phyloP scores from a whole-genome alignment of 2,888 invertebrate genomes.

The Resseliella maxima region DNA sequence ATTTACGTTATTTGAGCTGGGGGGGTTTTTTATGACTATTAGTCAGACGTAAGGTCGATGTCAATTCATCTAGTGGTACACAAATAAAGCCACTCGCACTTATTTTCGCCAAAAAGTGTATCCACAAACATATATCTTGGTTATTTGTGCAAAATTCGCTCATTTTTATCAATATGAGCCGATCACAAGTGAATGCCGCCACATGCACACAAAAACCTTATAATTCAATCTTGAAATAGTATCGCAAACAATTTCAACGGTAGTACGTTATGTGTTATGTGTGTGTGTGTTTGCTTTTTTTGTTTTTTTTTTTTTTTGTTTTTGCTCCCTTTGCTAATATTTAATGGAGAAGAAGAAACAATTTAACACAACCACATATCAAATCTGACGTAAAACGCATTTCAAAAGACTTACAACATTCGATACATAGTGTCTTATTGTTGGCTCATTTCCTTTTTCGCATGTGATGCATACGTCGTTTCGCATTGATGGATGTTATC shows the following conservation, averaged over 20 bases:
- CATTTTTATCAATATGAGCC: conserved; percentile 14
- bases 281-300: too few species aligned
- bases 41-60: neutral
- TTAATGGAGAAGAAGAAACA: neutral
- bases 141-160: neutral
- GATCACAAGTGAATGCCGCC: neutral
- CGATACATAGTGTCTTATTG: neutral
- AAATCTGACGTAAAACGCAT: conserved; percentile 11
- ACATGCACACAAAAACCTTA: neutral
- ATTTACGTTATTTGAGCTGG: neutral
- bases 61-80: neutral
- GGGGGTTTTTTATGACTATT: neutral
- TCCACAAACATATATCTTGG: conserved; percentile 19
- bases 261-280: too few species aligned
- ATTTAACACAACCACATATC: conserved; percentile 18
- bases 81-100: neutral
- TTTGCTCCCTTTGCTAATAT: neutral
- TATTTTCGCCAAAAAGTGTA: neutral
- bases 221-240: conserved; percentile 21
- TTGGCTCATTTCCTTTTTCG: neutral
- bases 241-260: neutral
- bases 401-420: neutral
- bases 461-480: neutral
- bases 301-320: too few species aligned
- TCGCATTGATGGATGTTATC: conserved; percentile 11